These are phyloP conservation scores for Leptopilina drosophilae DNA, from an alignment of 2,888 invertebrate genomes.

Conservation along the genomic window DNA sequence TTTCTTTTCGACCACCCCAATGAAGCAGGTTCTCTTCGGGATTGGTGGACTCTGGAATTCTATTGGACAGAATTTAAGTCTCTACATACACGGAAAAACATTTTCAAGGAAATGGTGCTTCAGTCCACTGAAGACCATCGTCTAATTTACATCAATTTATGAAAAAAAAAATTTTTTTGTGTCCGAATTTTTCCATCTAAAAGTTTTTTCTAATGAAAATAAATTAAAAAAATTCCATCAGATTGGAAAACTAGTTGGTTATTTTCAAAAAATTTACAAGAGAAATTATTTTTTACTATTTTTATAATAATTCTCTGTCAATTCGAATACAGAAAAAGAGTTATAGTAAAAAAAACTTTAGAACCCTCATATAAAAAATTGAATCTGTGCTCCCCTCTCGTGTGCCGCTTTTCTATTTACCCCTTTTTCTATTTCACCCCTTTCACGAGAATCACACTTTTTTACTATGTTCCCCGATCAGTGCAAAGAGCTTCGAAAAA, in stretches of 20 bases:
- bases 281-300: neutral
- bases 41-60: constrained; percentile 61
- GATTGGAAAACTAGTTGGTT: neutral
- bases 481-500: neutral
- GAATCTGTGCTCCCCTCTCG: neutral
- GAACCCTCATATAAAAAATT: constrained; percentile 14
- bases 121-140: constrained; percentile 56
- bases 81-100: constrained; percentile 43
- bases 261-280: neutral
- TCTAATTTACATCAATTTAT: constrained; percentile 45
- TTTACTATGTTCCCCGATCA: neutral
- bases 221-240: neutral
- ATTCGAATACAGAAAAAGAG: neutral
- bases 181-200: neutral
- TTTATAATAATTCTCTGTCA: neutral
- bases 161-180: neutral
- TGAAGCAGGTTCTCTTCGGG: constrained; percentile 63
- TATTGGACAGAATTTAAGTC: constrained; percentile 60
- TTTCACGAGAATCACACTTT: constrained; percentile 21
- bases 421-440: constrained; percentile 28
- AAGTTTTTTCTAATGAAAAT: neutral
- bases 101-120: constrained; percentile 59
- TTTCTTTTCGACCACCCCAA: constrained; percentile 66
- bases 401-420: neutral
- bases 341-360: neutral